Base-by-base conservation (phyloP, 2,888 invertebrate species). In the Taphrorychus bicolor region DNA sequence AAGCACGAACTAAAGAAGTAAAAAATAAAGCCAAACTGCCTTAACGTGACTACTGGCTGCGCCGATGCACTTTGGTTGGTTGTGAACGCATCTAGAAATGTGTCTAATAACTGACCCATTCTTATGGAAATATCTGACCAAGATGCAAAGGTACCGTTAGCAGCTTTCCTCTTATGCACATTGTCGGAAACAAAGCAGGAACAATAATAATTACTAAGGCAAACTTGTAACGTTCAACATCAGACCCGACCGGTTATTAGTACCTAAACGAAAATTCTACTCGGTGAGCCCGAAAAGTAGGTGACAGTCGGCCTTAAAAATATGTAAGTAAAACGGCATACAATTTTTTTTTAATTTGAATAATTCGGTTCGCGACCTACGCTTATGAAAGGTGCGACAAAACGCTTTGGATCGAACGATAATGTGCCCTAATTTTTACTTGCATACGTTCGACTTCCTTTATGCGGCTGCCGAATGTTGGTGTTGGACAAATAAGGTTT, bases 301-400 rank as follows among this genome's bases (percentile, higher is more conserved):
- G 54, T 54, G 54, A 61, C 24, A 24, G 16, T 54, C 23, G 18
- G 42, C n/a, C 24, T 41, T 61, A 51, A 57, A 56, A 57, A 22
- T 63, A 23, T 49, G 63, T 57, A 51, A 63, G 63, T 57, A 62
- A 62, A 54, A 62, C 62, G 48, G 14, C 16, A 48, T 45, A 24
- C 23, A 53, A 41, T 32, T 24, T 1, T 32, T 1, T 56, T 63
- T 57, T 51, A 51, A 63, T 63, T 63, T 63, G 17, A 56, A 63
- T 63, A 63, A 54, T 57, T 63, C 57, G 49, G 63, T 63, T 21
- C 40, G 16, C 51, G 42, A 63, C 63, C 63, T 57, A 63, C 63
- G 57, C 51, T 56, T 14, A 32, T 51, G 41, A 57, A 51, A 63
- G 63, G 63, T 63, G 63, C 56, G 63, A 63, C 57, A 63, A 63